Evolutionary conservation across 1,140 invertebrate species (phyloP), one percentile per base, ranked within the genome.

Genomic region (Aradophagus sp.): DNA sequence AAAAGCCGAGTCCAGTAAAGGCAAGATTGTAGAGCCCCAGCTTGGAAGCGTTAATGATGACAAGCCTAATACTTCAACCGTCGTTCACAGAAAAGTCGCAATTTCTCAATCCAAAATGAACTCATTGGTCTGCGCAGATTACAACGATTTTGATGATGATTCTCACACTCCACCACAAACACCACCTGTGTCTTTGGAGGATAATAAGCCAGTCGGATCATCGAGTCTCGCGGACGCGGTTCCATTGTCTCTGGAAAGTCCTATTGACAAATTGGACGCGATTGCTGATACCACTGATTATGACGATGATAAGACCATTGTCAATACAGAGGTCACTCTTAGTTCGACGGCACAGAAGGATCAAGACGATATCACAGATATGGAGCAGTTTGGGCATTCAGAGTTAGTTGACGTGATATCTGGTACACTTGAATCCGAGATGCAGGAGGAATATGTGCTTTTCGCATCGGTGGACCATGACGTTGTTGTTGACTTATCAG

Each of bases 111-210:
- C 84, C 2, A 89, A 88, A 76, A 86, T 88, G 11, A 86, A 87
- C 26, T 89, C 88, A 2, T 69, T 90, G 11, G 89, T 90, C 0
- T 88, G 88, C 62, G 85, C 85, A 0, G 90, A 91, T 71, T 90
- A 89, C 59, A 89, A 89, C 75, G 89, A 90, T 56, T 89, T 89
- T 35, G 89, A 90, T 66, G 90, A 90, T 68, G 89, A 88, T 74
- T 89, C 88, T 0, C 86, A 86, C 26, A 87, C 88, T 2, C 86
- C 89, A 23, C 87, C 88, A 1, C 84, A 88, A 47, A 88, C 89
- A n/a, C 87, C 87, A 0, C 87, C 87, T 2, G 83, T 85, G 1
- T 56, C 65, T 1, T 55, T 42, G 7, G 58, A 76, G 0, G 83
- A 84, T 1, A 13, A 45, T 14, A 84, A 84, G 45, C 44, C 75